Evolutionary conservation across 2,888 invertebrate species (phyloP), one percentile per base, ranked within the genome.

Genomic region (Pristionchus fissidentatus): DNA sequence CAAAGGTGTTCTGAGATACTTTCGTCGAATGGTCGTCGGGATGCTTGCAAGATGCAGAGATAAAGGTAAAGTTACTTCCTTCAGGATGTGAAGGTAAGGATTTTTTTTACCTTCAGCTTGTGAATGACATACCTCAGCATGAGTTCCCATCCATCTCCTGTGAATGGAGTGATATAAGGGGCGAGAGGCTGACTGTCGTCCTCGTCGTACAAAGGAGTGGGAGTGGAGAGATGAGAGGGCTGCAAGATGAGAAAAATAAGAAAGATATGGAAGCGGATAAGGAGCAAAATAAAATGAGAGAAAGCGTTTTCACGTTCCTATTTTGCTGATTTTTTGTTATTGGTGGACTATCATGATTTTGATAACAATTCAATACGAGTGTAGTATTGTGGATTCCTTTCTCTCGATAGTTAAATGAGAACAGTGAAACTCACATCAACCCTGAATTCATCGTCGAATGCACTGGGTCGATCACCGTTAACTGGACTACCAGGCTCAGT

Each of bases 141-240:
- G 95, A 98, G 96, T 92, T 97, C 97, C 97, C 98, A 99, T 41
- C 97, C 97, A 38, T 96, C 95, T 0, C 95, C 96, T 0, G 95
- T 96, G 86, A 94, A 94, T 46, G 95, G 94, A 77, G 97, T 94
- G 15, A 97, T 96, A 93, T 97, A 99, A 82, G 96, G 96, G 93
- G 96, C 96, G 83, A 99, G 94, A 0, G 97, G 97, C 93, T 96
- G 95, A 0, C 97, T 96, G 73, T 96, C 95, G 93, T 97, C 97
- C 85, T 97, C 97, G 92, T 97, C 97, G 93, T 95, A 97, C 41
- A 97, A 94, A 19, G 91, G 91, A 15, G 90, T 89, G 13, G 89
- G 87, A 0, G 90, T 87, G 41, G 80, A 80, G 15, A 80, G 80
- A 15, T 60, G 60, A 29, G 80, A 80, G 41, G 80, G 60, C 80